These are phyloP conservation scores for Coregonus clupeaformis DNA, from an alignment of 2,113 vertebrate genomes.

Conservation along the genomic window DNA sequence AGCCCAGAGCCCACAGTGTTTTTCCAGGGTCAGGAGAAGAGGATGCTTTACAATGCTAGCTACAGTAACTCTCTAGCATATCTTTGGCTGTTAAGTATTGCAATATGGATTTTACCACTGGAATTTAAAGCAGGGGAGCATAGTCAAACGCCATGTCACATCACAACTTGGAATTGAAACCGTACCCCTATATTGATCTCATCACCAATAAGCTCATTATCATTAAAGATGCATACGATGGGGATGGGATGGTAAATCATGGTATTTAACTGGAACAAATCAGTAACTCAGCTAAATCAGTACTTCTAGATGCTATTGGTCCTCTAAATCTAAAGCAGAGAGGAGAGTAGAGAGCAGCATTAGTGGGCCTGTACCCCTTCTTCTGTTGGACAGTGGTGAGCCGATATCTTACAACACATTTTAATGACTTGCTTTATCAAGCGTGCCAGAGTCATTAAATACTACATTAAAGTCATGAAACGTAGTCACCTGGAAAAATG, in stretches of 20 bases:
- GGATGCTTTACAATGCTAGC: too few relatives aligned
- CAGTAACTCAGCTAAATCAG: neutral
- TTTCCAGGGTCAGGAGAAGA: too few relatives aligned
- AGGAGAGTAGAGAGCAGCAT: neutral
- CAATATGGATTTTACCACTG: neutral
- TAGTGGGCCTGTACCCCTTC: neutral
- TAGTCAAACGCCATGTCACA: neutral
- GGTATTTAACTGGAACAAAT: neutral
- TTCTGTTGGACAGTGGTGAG: neutral
- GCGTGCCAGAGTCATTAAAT: slow-evolving; percentile 43
- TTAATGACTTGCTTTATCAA: slow-evolving; percentile 53
- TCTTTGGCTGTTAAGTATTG: neutral
- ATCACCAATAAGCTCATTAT: neutral
- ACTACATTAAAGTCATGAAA: slow-evolving; percentile 46
- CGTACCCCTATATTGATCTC: neutral
- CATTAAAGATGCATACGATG: neutral
- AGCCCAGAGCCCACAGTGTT: too few relatives aligned
- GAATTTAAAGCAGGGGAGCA: neutral
- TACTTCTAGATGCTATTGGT: neutral
- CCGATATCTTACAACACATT: slow-evolving; percentile 17
- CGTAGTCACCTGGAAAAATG: slow-evolving; percentile 30
- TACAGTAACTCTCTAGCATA: neutral
- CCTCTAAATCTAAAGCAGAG: neutral
- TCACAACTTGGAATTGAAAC: neutral
- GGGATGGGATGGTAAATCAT: neutral